phyloP scores from a whole-genome alignment of 1,140 invertebrate species.

The Drosophila ercepeae region DNA sequence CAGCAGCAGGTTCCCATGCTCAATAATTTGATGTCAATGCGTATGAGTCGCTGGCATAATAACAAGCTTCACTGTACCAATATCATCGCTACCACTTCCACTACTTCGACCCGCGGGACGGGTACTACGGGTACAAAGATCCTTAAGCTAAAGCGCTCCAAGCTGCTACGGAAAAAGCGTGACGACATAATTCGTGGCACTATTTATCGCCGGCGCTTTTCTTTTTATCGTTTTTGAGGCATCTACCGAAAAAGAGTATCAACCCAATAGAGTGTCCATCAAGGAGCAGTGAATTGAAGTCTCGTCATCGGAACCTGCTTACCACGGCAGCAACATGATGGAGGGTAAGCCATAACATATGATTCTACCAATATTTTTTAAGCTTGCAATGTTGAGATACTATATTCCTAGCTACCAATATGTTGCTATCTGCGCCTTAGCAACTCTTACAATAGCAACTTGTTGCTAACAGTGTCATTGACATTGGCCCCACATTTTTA shows the following conservation, averaged over 20 bases:
- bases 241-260: background rate
- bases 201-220: slow-evolving; percentile 17
- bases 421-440: background rate
- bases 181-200: slow-evolving; percentile 13
- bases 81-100: slow-evolving; percentile 10
- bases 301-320: slow-evolving; percentile 67
- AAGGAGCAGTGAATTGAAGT: slow-evolving; percentile 39
- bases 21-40: slow-evolving; percentile 71
- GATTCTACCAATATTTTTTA: background rate
- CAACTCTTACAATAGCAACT: slow-evolving; percentile 19
- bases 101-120: slow-evolving; percentile 15
- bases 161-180: slow-evolving; percentile 65
- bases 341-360: slow-evolving; percentile 49
- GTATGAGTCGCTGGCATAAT: slow-evolving; percentile 71
- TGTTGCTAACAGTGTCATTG: slow-evolving; percentile 39
- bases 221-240: slow-evolving; percentile 52
- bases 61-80: slow-evolving; percentile 32
- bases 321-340: slow-evolving; percentile 70
- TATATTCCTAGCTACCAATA: background rate
- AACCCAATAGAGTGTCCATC: slow-evolving; percentile 6
- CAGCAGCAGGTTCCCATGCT: slow-evolving; percentile 76
- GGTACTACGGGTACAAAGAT: slow-evolving; percentile 33
- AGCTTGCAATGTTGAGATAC: background rate
- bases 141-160: slow-evolving; percentile 42
- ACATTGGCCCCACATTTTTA: slow-evolving; percentile 25